phyloP scores from a whole-genome alignment of 2,888 invertebrate genomes.

The Cosmia trapezina region DNA sequence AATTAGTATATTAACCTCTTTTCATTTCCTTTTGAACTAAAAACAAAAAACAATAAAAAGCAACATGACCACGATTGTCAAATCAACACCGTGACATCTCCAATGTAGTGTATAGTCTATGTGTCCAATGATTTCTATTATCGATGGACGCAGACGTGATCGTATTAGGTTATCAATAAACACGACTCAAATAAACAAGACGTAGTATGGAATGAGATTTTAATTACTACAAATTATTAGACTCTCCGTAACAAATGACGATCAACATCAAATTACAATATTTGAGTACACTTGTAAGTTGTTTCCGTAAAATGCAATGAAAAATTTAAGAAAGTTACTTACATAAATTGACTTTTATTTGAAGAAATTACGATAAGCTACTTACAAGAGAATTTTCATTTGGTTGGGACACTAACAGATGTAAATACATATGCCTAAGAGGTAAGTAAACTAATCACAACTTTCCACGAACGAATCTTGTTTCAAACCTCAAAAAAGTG shows the following conservation, averaged over 20 bases:
- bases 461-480: conserved; percentile 64
- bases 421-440: too few species aligned
- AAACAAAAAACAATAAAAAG: background rate
- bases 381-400: too few species aligned
- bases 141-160: background rate
- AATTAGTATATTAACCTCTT: conserved; percentile 36
- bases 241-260: background rate
- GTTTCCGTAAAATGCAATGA: too few species aligned
- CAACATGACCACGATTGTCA: conserved; percentile 18
- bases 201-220: conserved; percentile 18
- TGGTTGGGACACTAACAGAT: too few species aligned
- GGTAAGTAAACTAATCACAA: too few species aligned
- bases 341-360: too few species aligned
- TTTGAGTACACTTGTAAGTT: too few species aligned
- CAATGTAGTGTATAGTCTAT: too few species aligned
- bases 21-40: background rate
- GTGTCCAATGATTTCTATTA: too few species aligned
- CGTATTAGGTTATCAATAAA: conserved; percentile 17
- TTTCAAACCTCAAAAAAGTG: conserved; percentile 45
- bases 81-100: background rate
- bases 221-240: conserved; percentile 5
- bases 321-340: too few species aligned
- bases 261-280: too few species aligned
- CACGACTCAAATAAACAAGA: background rate
- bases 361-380: too few species aligned